These are phyloP conservation scores for Spilogale gracilis DNA, from an alignment of 2,113 vertebrate species.

Conservation along the genomic window DNA sequence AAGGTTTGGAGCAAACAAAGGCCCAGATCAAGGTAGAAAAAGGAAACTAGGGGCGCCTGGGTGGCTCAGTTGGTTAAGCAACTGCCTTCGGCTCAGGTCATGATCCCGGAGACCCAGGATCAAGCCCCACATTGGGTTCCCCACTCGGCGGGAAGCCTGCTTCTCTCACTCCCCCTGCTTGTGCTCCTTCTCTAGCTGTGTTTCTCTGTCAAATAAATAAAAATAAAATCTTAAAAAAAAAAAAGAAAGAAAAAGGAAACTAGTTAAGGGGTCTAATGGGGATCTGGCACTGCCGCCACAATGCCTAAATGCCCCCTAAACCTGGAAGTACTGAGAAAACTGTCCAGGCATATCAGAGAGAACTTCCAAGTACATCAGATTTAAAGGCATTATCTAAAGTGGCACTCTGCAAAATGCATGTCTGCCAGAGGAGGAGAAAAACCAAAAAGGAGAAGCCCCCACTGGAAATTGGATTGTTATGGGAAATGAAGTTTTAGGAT, in stretches of 20 bases:
- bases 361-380: not conserved
- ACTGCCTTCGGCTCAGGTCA: no score
- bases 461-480: not conserved
- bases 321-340: not conserved
- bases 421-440: not conserved
- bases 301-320: not conserved
- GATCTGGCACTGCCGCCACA: not conserved
- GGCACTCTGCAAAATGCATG: not conserved
- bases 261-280: not conserved
- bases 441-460: not conserved
- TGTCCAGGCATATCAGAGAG: not conserved
- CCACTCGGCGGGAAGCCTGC: no score
- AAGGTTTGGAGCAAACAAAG: not conserved
- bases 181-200: no score
- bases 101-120: no score
- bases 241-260: not conserved
- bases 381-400: not conserved
- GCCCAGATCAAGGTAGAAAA: not conserved
- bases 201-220: no score
- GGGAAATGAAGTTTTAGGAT: not conserved
- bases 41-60: not conserved
- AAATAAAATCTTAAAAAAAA: no score
- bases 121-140: no score
- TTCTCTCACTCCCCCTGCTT: no score
- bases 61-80: no score